Conservation (phyloP, 1,140 invertebrate species). For the Paramacrobiotus metropolitanus region DNA sequence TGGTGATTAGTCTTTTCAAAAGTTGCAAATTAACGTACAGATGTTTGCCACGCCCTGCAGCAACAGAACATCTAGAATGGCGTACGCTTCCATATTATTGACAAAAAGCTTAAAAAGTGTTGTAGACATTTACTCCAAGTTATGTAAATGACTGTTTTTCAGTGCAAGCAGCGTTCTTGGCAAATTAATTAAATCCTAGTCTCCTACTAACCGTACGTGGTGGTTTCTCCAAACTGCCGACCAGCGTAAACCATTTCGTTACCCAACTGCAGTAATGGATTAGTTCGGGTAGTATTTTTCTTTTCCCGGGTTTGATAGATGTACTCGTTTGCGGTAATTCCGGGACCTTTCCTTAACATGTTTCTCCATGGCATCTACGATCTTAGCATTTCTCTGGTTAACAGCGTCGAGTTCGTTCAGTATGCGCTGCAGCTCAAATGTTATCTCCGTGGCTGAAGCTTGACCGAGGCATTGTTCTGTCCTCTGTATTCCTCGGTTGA, state of each 20-base stretch:
- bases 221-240: neutral
- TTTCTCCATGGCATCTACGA: neutral
- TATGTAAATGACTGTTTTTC: too few relatives aligned
- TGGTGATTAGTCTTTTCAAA: too few relatives aligned
- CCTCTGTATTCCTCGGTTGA: neutral
- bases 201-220: neutral
- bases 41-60: too few relatives aligned
- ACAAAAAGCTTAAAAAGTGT: too few relatives aligned
- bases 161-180: too few relatives aligned
- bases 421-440: neutral
- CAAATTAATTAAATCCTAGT: too few relatives aligned
- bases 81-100: too few relatives aligned
- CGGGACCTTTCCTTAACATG: neutral
- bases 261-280: neutral
- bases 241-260: conserved; percentile 1
- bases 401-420: neutral
- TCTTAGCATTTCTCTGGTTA: neutral
- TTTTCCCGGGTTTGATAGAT: neutral
- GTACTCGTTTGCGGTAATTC: neutral
- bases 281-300: neutral
- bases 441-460: neutral
- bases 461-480: neutral
- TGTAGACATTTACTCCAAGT: too few relatives aligned
- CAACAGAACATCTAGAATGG: too few relatives aligned
- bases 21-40: too few relatives aligned